These are phyloP conservation scores for Dasypolia templi DNA, from an alignment of 2,888 invertebrate genomes.

Conservation along the genomic window DNA sequence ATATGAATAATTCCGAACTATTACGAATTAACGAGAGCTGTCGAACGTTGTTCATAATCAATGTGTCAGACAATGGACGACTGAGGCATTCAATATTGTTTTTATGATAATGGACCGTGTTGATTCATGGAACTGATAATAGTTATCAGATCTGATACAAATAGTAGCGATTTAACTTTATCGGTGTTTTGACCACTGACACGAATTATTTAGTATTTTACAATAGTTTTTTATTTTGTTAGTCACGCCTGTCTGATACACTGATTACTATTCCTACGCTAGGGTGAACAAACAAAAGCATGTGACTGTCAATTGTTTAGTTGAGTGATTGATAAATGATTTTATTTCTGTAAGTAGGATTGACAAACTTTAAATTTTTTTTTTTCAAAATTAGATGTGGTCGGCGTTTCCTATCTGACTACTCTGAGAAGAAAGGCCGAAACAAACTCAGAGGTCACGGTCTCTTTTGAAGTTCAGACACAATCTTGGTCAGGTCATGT, in stretches of 20 bases:
- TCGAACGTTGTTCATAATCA: constrained; percentile 37
- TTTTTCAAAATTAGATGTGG: too few species aligned
- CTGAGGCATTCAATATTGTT: constrained; percentile 20
- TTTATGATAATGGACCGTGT: constrained; percentile 36
- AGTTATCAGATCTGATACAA: background rate
- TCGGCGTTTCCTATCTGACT: too few species aligned
- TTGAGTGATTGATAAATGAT: too few species aligned
- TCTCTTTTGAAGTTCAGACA: too few species aligned
- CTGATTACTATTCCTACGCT: too few species aligned
- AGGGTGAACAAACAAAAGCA: background rate
- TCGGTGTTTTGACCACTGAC: background rate
- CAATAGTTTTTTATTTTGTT: background rate
- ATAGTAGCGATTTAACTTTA: constrained; percentile 3
- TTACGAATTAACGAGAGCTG: constrained; percentile 38
- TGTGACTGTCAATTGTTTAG: background rate
- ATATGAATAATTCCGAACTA: constrained; percentile 34
- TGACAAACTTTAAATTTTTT: too few species aligned
- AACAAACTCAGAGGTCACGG: too few species aligned
- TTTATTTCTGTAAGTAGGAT: too few species aligned
- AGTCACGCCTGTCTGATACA: background rate
- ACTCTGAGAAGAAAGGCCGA: too few species aligned
- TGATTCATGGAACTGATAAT: constrained; percentile 19
- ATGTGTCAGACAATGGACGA: constrained; percentile 11
- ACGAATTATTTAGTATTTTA: background rate
- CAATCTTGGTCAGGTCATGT: too few species aligned